phyloP scores from a whole-genome alignment of 1,140 invertebrate species.

The Medauroidea extradentata region DNA sequence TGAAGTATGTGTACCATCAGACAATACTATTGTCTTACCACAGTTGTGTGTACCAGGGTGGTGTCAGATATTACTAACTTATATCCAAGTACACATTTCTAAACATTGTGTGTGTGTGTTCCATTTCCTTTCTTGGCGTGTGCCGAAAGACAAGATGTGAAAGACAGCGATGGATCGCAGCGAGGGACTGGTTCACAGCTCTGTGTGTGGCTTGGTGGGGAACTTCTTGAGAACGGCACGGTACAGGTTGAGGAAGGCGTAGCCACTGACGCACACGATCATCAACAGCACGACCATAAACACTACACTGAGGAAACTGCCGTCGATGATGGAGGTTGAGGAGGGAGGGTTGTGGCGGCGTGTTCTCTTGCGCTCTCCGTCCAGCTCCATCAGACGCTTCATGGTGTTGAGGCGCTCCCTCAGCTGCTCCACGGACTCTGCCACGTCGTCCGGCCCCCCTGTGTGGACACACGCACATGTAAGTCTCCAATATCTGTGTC shows the following conservation, averaged over 20 bases:
- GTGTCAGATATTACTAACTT: too few relatives aligned
- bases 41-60: too few relatives aligned
- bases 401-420: constrained; percentile 68
- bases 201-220: constrained; percentile 62
- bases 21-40: too few relatives aligned
- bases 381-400: constrained; percentile 68
- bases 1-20: too few relatives aligned
- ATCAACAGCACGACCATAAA: constrained; percentile 68
- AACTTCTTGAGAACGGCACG: constrained; percentile 75
- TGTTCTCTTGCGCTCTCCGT: constrained; percentile 45
- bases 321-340: constrained; percentile 58
- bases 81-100: too few relatives aligned
- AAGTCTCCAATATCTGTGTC: too few relatives aligned
- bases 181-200: constrained; percentile 52
- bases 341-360: constrained; percentile 44
- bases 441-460: not conserved
- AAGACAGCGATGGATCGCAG: too few relatives aligned
- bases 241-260: constrained; percentile 80
- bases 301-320: constrained; percentile 72
- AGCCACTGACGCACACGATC: constrained; percentile 72
- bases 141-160: too few relatives aligned
- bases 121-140: too few relatives aligned
- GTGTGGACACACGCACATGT: too few relatives aligned
- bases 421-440: constrained; percentile 71
- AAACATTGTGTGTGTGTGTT: too few relatives aligned